Conservation (phyloP, 1,140 invertebrate genomes). For the Calephelis nemesis region DNA sequence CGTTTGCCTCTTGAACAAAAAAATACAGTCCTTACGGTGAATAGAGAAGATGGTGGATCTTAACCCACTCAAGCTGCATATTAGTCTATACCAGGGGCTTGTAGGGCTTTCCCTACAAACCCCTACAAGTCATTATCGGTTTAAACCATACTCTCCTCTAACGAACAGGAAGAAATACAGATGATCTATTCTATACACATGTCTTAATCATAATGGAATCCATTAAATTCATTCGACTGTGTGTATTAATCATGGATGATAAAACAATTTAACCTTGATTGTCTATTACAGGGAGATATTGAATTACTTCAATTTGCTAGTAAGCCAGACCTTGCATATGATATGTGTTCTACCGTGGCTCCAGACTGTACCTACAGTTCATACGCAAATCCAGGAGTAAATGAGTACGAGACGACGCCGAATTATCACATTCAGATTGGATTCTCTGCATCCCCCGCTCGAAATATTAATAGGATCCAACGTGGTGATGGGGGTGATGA, state of each 20-base stretch:
- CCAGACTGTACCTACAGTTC: conserved; percentile 80
- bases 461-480: conserved; percentile 18
- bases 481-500: neutral
- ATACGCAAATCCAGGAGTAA: conserved; percentile 18
- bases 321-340: conserved; percentile 88
- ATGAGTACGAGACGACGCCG: conserved; percentile 21
- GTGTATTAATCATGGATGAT: conserved; percentile 9
- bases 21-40: no score
- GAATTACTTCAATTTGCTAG: conserved; percentile 86
- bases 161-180: no score
- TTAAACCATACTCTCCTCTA: no score
- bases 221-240: no score
- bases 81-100: no score
- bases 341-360: conserved; percentile 84
- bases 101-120: no score
- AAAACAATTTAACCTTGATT: conserved; percentile 33
- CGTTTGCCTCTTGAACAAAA: no score
- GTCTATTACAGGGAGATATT: conserved; percentile 84
- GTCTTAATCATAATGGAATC: no score
- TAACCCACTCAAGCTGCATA: no score
- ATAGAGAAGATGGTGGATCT: no score
- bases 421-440: conserved; percentile 25
- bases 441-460: conserved; percentile 13
- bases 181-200: no score
- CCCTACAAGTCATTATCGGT: no score